phyloP scores from a whole-genome alignment of 2,113 vertebrate genomes.

The Calcarius ornatus region DNA sequence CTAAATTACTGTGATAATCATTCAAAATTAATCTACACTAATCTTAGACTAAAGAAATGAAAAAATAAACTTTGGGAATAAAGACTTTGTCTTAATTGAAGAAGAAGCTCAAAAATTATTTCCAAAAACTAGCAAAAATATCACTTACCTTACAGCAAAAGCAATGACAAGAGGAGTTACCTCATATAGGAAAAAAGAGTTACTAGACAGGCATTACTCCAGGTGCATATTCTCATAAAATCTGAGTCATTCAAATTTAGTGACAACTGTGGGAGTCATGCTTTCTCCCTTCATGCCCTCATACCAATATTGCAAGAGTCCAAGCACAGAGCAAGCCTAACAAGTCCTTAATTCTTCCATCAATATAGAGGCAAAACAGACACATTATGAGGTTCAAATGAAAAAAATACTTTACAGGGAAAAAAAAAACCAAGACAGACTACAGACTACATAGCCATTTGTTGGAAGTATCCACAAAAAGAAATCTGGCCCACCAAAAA shows the following conservation, averaged over 20 bases:
- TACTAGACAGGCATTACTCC: neutral
- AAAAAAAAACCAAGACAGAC: neutral
- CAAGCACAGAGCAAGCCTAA: neutral
- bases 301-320: neutral
- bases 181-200: neutral
- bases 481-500: neutral
- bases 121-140: neutral
- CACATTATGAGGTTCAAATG: neutral
- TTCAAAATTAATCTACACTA: neutral
- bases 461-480: neutral
- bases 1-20: neutral
- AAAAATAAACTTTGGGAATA: neutral
- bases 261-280: neutral
- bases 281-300: neutral
- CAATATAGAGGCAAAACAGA: neutral
- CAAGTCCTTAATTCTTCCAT: neutral
- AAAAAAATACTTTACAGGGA: neutral
- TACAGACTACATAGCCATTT: neutral
- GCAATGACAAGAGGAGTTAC: neutral
- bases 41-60: neutral
- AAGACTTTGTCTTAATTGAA: neutral
- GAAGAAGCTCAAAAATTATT: neutral
- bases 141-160: neutral
- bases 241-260: neutral
- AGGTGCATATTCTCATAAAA: neutral